Conservation (phyloP, 2,113 vertebrate species). For the Hypocryptadius cinnamomeus region DNA sequence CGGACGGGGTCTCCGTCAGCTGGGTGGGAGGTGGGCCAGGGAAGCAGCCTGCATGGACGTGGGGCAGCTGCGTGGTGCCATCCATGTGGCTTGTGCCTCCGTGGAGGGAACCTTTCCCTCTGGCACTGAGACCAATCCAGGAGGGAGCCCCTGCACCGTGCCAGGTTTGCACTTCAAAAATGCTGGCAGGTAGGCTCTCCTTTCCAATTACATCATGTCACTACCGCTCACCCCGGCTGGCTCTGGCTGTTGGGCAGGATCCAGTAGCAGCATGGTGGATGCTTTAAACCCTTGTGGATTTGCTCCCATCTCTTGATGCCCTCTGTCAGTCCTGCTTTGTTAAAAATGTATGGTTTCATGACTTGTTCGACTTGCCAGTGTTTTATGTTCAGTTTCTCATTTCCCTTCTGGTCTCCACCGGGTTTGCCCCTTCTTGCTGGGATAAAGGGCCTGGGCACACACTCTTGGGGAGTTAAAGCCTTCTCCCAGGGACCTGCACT, state of each 20-base stretch:
- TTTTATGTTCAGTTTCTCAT: background rate
- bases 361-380: background rate
- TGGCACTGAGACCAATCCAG: constrained; percentile 18
- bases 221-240: background rate
- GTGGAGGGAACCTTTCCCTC: background rate
- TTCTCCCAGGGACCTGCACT: background rate
- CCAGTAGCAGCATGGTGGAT: background rate
- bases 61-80: background rate
- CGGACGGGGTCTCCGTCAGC: background rate
- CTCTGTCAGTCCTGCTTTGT: background rate
- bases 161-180: background rate
- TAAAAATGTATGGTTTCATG: constrained; percentile 7
- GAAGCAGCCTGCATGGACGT: background rate
- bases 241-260: background rate
- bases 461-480: fast-evolving
- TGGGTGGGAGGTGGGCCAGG: constrained; percentile 10
- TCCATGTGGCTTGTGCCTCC: background rate
- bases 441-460: background rate
- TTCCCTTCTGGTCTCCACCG: background rate
- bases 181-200: constrained; percentile 34
- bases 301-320: background rate
- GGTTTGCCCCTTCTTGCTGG: background rate
- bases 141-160: background rate
- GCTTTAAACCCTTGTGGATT: constrained; percentile 20
- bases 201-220: constrained; percentile 20